Percentiles rank a stretch among this genome's conserved stretches.
Evolutionary conservation across 1,140 invertebrate species (phyloP).

Genomic region (Oryctes rhinoceros): DNA sequence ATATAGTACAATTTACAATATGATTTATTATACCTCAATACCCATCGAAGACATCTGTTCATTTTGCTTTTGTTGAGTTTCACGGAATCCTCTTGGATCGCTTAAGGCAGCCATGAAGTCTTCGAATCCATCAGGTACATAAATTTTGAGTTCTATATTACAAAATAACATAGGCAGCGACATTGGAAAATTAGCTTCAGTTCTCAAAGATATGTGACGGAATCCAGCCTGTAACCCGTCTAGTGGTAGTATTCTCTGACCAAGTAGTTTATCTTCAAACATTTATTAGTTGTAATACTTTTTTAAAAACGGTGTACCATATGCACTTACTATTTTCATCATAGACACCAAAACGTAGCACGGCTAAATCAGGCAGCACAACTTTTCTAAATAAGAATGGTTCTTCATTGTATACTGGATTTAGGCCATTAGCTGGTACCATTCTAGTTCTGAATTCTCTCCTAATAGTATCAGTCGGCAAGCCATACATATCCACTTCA

Average conservation of each 20-base stretch:
- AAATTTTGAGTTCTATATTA: slow-evolving; percentile 99
- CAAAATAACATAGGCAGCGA: slow-evolving; percentile 98
- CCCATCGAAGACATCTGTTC: slow-evolving; percentile 95
- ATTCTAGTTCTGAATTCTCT: slow-evolving; percentile 97
- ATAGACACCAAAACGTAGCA: slow-evolving; percentile 97
- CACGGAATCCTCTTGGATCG: slow-evolving; percentile 92
- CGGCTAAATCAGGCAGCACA: slow-evolving; percentile 96
- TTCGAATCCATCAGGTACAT: slow-evolving; percentile 98
- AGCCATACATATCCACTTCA: slow-evolving; percentile 99
- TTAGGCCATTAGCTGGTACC: slow-evolving; percentile 96
- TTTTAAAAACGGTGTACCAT: background rate
- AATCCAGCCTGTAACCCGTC: slow-evolving; percentile 97
- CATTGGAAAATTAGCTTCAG: slow-evolving; percentile 99
- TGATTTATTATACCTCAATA: slow-evolving; percentile 72
- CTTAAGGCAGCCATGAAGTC: slow-evolving; percentile 98
- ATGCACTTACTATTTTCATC: slow-evolving; percentile 85
- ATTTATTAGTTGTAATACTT: background rate
- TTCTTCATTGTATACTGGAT: slow-evolving; percentile 98
- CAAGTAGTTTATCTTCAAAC: slow-evolving; percentile 78
- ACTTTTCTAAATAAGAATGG: slow-evolving; percentile 98
- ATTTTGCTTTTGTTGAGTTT: slow-evolving; percentile 85
- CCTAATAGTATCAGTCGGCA: slow-evolving; percentile 98
- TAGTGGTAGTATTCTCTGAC: slow-evolving; percentile 95
- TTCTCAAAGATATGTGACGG: slow-evolving; percentile 95
- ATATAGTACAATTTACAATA: background rate